Percentiles rank a stretch among this genome's conserved stretches.
These are phyloP conservation scores for Pheucticus melanocephalus DNA, from an alignment of 2,113 vertebrate genomes.

Conservation along the genomic window DNA sequence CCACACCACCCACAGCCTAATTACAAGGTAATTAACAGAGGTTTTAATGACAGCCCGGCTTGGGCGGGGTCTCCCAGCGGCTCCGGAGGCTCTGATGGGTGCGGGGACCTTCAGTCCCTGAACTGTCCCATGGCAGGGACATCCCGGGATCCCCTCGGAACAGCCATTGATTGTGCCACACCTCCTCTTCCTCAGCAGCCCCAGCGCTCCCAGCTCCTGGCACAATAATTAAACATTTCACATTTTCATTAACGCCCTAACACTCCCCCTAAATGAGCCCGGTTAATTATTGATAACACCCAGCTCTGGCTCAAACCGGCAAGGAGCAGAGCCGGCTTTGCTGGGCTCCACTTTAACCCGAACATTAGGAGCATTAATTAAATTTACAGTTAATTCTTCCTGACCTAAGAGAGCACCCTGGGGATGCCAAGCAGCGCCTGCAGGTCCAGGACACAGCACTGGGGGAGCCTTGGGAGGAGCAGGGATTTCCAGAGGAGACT, in stretches of 20 bases:
- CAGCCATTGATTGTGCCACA: accelerated
- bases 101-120: not conserved
- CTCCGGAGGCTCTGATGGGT: accelerated
- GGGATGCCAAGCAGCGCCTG: not conserved
- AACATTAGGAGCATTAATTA: constrained; percentile 18
- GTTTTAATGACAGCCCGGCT: not conserved
- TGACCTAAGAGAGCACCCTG: not conserved
- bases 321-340: not conserved
- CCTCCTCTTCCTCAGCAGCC: not conserved
- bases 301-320: not conserved
- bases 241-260: constrained; percentile 46
- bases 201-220: not conserved
- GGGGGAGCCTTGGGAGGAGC: not conserved
- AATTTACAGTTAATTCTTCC: constrained; percentile 23
- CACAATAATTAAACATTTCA: not conserved
- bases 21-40: not conserved
- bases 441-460: not conserved
- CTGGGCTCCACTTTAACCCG: not conserved
- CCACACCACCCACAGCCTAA: not conserved
- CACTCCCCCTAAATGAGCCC: constrained; percentile 21
- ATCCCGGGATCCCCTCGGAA: accelerated
- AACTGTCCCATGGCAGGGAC: not conserved
- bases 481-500: not conserved
- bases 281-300: constrained; percentile 60
- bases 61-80: not conserved